Percentiles rank a stretch among this genome's conserved stretches.
phyloP scores from a whole-genome alignment of 2,113 vertebrate species.

The Chaetops frenatus region DNA sequence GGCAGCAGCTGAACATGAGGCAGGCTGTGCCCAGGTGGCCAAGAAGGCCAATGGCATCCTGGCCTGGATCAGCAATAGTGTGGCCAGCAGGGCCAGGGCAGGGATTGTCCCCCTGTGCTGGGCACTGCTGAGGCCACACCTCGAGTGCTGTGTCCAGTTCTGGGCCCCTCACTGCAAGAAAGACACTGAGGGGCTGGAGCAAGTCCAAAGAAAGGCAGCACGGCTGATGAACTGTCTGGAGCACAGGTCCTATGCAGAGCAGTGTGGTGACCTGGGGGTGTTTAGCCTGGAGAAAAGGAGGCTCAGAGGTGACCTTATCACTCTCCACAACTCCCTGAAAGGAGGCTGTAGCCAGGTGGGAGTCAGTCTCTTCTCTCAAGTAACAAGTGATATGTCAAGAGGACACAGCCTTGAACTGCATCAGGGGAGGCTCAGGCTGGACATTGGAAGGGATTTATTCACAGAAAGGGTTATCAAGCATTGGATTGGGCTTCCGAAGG shows the following conservation, averaged over 20 bases:
- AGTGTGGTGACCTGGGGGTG: neutral
- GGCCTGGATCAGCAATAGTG: neutral
- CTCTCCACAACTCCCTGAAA: neutral
- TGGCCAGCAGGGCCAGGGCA: neutral
- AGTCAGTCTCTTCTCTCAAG: neutral
- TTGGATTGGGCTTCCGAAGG: neutral
- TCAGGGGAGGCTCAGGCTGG: neutral
- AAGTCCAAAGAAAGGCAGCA: neutral
- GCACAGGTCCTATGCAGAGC: neutral
- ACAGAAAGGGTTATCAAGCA: neutral
- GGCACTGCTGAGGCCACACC: neutral
- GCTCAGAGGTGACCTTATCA: neutral
- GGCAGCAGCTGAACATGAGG: neutral
- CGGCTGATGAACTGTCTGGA: neutral
- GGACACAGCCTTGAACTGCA: neutral
- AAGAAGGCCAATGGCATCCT: neutral
- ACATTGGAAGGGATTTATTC: neutral
- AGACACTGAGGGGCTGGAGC: neutral
- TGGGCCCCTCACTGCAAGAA: neutral
- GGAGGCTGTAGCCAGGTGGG: accelerated
- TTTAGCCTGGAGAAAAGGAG: neutral
- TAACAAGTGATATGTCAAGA: neutral
- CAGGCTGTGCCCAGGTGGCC: neutral
- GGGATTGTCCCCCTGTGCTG: neutral
- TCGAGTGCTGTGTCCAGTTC: neutral